A percentile compares a stretch with the other conserved stretches of the same genome.
These are phyloP conservation scores for Macrotis lagotis DNA, from an alignment of 2,113 vertebrate species.

Conservation along the genomic window DNA sequence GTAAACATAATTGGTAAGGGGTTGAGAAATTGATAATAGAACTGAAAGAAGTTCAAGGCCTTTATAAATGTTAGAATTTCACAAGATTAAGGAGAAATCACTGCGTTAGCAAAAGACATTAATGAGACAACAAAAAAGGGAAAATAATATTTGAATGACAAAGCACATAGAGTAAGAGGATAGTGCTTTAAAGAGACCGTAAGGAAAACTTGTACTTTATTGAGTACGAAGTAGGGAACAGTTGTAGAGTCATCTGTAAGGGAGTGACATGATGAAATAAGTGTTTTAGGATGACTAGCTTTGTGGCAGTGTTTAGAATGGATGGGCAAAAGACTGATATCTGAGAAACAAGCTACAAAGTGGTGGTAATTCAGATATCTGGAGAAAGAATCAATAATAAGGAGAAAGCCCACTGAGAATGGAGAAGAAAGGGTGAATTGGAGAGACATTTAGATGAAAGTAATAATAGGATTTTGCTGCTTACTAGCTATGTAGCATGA, in stretches of 20 bases:
- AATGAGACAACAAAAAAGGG: neutral
- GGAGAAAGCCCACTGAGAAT: neutral
- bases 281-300: neutral
- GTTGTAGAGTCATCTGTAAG: neutral
- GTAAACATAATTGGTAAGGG: no score
- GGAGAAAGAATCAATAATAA: neutral
- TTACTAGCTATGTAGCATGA: neutral
- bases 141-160: neutral
- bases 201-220: neutral
- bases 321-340: neutral
- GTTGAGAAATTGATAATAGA: no score
- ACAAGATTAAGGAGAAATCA: neutral
- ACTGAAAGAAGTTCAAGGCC: no score
- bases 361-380: neutral
- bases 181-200: neutral
- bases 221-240: neutral
- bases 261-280: neutral
- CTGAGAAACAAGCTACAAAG: neutral
- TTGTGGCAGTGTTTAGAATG: neutral
- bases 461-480: neutral
- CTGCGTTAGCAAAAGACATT: neutral
- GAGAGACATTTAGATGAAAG: neutral
- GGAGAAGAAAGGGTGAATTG: neutral
- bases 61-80: neutral
- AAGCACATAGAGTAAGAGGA: neutral